Evolutionary conservation across 2,113 vertebrate genomes (phyloP).

Genomic region (Carlito syrichta): DNA sequence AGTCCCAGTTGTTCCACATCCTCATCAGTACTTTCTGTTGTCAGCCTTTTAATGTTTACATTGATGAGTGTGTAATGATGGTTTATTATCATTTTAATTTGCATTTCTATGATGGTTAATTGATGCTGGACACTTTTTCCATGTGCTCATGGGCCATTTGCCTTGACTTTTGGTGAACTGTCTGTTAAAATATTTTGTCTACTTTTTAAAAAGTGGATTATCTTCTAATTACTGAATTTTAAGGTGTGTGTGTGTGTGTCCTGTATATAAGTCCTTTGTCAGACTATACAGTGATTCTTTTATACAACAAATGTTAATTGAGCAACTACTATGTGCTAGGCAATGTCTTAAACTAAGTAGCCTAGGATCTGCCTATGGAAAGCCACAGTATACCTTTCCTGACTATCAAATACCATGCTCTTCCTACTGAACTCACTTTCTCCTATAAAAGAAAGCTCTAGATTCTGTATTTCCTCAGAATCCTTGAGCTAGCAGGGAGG

Average conservation of each 20-base stretch:
- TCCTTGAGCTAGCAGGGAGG: background rate
- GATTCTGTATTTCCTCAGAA: background rate
- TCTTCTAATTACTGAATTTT: background rate
- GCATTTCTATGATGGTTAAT: background rate
- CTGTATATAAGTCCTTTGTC: background rate
- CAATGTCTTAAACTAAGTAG: background rate
- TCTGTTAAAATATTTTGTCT: background rate
- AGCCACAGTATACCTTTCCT: background rate
- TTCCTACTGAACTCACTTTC: background rate
- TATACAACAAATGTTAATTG: background rate
- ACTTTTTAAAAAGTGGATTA: background rate
- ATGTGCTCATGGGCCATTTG: background rate
- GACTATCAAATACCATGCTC: background rate
- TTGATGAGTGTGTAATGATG: background rate
- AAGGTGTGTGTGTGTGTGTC: background rate
- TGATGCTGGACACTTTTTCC: background rate
- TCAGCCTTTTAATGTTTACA: background rate
- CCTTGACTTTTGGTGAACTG: background rate
- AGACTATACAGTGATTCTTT: background rate
- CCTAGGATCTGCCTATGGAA: accelerated
- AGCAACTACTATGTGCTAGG: background rate
- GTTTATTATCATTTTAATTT: background rate
- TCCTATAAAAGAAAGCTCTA: background rate
- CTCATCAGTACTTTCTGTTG: background rate
- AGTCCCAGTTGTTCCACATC: background rate